Conservation (phyloP, 2,113 vertebrate species). For the Pelobates fuscus region DNA sequence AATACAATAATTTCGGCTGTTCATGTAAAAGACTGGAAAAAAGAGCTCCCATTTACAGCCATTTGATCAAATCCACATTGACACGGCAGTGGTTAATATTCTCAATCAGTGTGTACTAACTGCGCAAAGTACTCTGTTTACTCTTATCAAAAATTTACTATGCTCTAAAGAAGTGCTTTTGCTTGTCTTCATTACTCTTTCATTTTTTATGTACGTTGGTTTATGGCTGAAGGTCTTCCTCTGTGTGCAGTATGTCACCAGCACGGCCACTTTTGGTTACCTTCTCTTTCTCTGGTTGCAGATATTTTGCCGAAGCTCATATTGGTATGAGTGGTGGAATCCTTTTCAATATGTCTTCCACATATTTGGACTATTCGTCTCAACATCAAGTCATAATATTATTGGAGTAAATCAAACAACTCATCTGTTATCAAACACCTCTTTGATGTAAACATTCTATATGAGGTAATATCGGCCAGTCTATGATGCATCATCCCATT, state of each 20-base stretch:
- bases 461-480: background rate
- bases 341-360: background rate
- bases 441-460: background rate
- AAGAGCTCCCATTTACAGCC: background rate
- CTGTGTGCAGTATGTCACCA: background rate
- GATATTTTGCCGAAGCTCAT: background rate
- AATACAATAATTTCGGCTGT: background rate
- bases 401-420: background rate
- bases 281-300: background rate
- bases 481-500: background rate
- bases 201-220: background rate
- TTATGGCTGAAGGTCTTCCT: constrained; percentile 6
- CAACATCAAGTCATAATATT: background rate
- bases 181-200: background rate
- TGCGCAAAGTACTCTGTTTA: background rate
- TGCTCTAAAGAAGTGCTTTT: background rate
- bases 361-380: background rate
- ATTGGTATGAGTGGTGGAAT: background rate
- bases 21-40: background rate
- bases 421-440: background rate
- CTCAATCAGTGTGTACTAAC: background rate
- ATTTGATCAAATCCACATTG: background rate
- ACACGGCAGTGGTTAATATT: constrained; percentile 1
- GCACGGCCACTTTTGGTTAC: background rate
- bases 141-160: background rate